These are phyloP conservation scores for Tinea trinotella DNA, from an alignment of 2,888 invertebrate species.

Conservation along the genomic window DNA sequence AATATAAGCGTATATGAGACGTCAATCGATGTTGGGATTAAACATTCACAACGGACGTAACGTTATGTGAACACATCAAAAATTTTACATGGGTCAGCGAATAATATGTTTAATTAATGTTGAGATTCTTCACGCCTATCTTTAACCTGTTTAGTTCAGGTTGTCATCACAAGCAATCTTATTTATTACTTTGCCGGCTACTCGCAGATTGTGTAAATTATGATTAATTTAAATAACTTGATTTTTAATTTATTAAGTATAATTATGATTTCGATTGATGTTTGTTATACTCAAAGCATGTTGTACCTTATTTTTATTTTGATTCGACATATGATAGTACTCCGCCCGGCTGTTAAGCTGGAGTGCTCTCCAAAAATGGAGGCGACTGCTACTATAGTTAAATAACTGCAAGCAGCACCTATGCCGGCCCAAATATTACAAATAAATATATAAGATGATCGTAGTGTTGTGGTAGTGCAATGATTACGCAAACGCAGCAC, in stretches of 20 bases:
- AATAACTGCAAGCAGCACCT: too few relatives aligned
- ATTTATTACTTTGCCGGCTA: not conserved
- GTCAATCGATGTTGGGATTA: conserved; percentile 2
- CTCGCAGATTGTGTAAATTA: not conserved
- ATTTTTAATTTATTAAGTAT: not conserved
- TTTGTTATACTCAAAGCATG: too few relatives aligned
- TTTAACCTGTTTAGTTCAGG: not conserved
- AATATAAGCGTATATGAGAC: not conserved
- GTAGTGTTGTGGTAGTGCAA: too few relatives aligned
- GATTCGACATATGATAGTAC: too few relatives aligned
- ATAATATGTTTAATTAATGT: not conserved
- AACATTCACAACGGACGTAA: not conserved
- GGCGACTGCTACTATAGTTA: too few relatives aligned
- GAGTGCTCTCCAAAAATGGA: too few relatives aligned
- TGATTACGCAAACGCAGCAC: too few relatives aligned
- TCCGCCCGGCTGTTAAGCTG: too few relatives aligned
- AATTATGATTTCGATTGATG: too few relatives aligned
- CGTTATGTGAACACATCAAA: not conserved
- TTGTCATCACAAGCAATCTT: not conserved
- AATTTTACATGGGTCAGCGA: conserved; percentile 8
- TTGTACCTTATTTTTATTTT: too few relatives aligned
- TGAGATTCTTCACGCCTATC: not conserved
- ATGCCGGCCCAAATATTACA: too few relatives aligned
- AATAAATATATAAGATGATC: too few relatives aligned
- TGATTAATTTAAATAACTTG: not conserved